A percentile compares a stretch with the other conserved stretches of the same genome.
Evolutionary conservation across 2,797 vertebrate genomes (phyloP).

Genomic region (Iguana delicatissima): DNA sequence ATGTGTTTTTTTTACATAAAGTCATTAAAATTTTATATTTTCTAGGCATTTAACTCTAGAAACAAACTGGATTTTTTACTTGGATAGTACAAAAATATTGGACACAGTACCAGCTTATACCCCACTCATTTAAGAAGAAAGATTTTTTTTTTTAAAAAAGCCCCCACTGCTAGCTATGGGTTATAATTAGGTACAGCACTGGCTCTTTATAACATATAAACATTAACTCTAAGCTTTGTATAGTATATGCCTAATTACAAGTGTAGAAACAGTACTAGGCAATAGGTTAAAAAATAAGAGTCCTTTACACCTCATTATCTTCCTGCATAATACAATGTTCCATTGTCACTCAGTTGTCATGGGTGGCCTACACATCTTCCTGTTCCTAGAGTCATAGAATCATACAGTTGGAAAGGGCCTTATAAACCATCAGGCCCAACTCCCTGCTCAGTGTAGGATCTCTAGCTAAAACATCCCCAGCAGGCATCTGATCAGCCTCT

Average conservation of each 20-base stretch:
- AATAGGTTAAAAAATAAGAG: neutral
- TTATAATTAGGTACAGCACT: neutral
- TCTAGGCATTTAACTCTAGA: slow-evolving; percentile 52
- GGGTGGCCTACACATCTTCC: neutral
- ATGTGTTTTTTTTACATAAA: slow-evolving; percentile 19
- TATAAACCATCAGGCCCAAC: no score
- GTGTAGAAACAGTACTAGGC: neutral
- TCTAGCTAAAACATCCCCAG: no score
- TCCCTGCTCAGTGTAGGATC: no score
- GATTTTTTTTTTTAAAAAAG: neutral
- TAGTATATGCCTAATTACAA: neutral
- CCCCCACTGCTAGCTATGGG: neutral
- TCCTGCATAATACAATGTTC: neutral
- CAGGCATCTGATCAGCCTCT: no score
- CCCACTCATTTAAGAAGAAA: neutral
- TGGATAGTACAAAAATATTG: neutral
- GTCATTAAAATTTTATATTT: slow-evolving; percentile 53
- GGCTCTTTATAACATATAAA: neutral
- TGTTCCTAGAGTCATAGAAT: no score
- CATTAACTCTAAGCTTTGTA: neutral
- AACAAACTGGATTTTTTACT: slow-evolving; percentile 12
- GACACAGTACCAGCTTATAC: neutral
- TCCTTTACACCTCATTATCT: neutral
- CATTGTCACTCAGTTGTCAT: neutral
- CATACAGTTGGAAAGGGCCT: no score